Evolutionary conservation across 1,140 invertebrate genomes (phyloP), one percentile per base, ranked within the genome.

Genomic region (Gonatopus flavifemur): DNA sequence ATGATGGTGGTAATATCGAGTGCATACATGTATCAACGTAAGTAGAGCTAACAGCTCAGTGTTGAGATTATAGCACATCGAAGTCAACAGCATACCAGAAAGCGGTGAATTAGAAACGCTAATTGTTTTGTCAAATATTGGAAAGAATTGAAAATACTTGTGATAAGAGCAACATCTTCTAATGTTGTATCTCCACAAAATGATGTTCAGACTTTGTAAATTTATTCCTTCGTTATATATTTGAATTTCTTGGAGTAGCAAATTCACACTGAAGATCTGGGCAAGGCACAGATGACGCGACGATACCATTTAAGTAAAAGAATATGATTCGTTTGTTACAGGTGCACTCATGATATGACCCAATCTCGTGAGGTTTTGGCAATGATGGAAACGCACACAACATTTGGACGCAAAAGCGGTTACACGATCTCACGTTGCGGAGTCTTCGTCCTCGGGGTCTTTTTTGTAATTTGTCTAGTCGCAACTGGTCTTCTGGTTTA

Each of bases 401-500:
- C 75, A 16, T 78, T 77, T 41, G 69, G 74, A 20, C 66, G 71
- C 10, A 72, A 70, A 36, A 63, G 57, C 6, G 81, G 70, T 66
- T 80, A 44, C 58, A 80, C 60, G 62, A 75, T 73, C 37, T 81
- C 55, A 60, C 79, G 54, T 67, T 80, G 69, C 66, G 75, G 56
- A 3, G 77, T 75, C 10, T 70, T 81, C 35, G 62, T 81, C 2
- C 62, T 85, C 3, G 69, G 76, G 2, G 50, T 80, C 9, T 71
- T 80, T 37, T 82, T 84, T 57, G 58, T 79, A 2, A 56, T 79
- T 43, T 74, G 78, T n/a, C 49, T 86, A 16, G 75, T 84, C 0
- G 80, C 80, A 24, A 86, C 86, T 6, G 83, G 84, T 2, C 79
- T 88, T 3, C 69, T 88, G 39, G 85, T 88, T 2, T 87, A 86